Conservation (phyloP, 2,888 invertebrate species). For the Aspidiotus destructor region DNA sequence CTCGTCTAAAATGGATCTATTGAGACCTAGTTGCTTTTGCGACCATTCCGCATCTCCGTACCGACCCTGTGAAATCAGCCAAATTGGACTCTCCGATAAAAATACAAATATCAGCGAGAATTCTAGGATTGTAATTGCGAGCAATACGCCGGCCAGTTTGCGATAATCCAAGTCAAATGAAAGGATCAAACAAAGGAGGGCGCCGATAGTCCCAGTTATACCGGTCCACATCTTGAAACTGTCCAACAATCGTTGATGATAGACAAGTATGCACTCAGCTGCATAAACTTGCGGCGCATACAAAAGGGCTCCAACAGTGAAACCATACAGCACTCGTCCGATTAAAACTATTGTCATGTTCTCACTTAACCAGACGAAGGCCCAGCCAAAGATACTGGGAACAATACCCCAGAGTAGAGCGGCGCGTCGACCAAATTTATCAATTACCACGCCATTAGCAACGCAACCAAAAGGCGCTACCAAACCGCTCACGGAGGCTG, state of each 20-base stretch:
- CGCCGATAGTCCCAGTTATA: constrained; percentile 47
- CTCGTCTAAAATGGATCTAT: neutral
- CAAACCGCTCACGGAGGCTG: constrained; percentile 37
- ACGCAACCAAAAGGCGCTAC: constrained; percentile 50
- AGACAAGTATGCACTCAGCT: constrained; percentile 43
- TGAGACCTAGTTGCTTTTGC: constrained; percentile 36
- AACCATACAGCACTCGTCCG: constrained; percentile 42
- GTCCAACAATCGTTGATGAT: constrained; percentile 41
- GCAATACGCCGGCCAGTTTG: constrained; percentile 38
- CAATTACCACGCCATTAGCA: constrained; percentile 46
- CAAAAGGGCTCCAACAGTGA: constrained; percentile 45
- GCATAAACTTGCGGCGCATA: constrained; percentile 50
- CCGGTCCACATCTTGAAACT: constrained; percentile 50
- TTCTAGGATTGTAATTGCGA: constrained; percentile 44
- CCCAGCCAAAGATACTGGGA: constrained; percentile 48
- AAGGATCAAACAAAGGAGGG: constrained; percentile 47
- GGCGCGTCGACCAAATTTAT: constrained; percentile 47
- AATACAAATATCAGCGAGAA: constrained; percentile 40
- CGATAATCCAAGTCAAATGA: constrained; percentile 45
- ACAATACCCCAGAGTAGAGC: constrained; percentile 46
- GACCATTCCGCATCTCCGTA: constrained; percentile 44
- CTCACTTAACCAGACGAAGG: constrained; percentile 40
- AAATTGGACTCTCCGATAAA: constrained; percentile 50
- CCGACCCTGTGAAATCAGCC: constrained; percentile 46
- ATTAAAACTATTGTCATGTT: constrained; percentile 34